phyloP scores from a whole-genome alignment of 2,797 vertebrate species.

The Neopelma chrysocephalum region DNA sequence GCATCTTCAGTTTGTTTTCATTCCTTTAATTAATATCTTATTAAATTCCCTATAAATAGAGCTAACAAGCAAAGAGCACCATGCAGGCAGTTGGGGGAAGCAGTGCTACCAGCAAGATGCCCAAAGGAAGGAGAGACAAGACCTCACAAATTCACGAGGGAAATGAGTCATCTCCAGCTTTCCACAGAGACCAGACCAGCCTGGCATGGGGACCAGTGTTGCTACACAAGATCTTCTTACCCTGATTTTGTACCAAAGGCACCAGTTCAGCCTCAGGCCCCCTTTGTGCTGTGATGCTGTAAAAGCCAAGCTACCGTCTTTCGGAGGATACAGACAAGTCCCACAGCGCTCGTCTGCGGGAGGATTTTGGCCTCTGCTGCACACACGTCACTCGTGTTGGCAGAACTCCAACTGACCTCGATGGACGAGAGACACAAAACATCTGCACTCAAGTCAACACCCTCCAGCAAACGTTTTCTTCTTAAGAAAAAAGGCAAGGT shows the following conservation, averaged over 20 bases:
- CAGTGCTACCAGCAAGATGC: neutral
- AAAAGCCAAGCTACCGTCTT: neutral
- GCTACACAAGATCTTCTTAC: neutral
- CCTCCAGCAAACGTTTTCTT: neutral
- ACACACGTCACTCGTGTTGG: neutral
- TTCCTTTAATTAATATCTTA: conserved; percentile 40
- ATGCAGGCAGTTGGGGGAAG: neutral
- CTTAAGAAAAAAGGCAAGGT: neutral
- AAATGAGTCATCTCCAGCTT: neutral
- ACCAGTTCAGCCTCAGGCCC: neutral
- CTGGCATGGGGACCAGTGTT: neutral
- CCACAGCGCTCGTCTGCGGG: neutral
- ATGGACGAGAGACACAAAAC: conserved; percentile 9
- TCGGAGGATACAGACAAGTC: neutral
- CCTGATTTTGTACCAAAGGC: neutral
- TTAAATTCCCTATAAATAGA: conserved; percentile 39
- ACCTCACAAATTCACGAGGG: neutral
- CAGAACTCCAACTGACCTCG: conserved; percentile 40
- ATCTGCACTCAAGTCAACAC: conserved; percentile 20
- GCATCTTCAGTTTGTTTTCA: neutral
- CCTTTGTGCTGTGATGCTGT: neutral
- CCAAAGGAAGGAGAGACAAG: neutral
- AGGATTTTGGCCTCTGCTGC: conserved; percentile 25
- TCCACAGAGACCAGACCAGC: fast-evolving
- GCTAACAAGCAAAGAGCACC: neutral